Percentiles rank a stretch among this genome's conserved stretches.
These are phyloP conservation scores for Columba guinea DNA, from an alignment of 2,797 vertebrate genomes.

Conservation along the genomic window DNA sequence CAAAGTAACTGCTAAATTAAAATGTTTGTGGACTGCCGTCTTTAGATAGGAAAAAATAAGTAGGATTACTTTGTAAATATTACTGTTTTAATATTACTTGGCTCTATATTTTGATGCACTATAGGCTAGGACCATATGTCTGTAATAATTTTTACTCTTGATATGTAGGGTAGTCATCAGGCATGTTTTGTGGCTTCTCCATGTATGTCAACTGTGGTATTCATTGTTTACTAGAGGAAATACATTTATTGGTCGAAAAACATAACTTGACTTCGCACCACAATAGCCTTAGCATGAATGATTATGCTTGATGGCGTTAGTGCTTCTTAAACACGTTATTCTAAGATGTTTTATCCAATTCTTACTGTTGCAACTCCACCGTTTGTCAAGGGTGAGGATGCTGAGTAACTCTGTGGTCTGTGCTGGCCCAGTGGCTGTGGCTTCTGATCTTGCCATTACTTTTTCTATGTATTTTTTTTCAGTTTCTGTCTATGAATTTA, in stretches of 20 bases:
- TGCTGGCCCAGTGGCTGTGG: not conserved
- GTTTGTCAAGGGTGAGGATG: not conserved
- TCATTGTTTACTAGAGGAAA: not conserved
- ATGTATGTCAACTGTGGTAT: not conserved
- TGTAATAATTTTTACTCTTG: not conserved
- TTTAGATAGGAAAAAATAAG: constrained; percentile 32
- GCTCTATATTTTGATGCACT: not conserved
- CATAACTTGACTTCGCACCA: not conserved
- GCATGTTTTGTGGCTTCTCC: not conserved
- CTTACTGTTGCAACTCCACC: not conserved
- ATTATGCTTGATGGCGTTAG: not conserved
- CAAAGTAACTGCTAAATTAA: constrained; percentile 25
- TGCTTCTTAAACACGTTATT: not conserved
- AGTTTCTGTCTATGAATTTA: not conserved
- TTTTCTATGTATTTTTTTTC: not conserved
- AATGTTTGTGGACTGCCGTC: constrained; percentile 27
- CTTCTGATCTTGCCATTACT: not conserved
- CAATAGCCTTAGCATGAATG: not conserved
- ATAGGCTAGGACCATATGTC: not conserved
- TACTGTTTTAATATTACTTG: constrained; percentile 33
- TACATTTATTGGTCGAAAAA: not conserved
- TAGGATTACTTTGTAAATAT: constrained; percentile 23
- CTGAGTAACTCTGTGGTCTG: not conserved
- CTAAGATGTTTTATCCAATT: not conserved
- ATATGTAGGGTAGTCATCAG: not conserved